Percentiles rank a stretch among this genome's conserved stretches.
These are phyloP conservation scores for Trichomalopsis sarcophagae DNA, from an alignment of 1,140 invertebrate genomes.

Conservation along the genomic window DNA sequence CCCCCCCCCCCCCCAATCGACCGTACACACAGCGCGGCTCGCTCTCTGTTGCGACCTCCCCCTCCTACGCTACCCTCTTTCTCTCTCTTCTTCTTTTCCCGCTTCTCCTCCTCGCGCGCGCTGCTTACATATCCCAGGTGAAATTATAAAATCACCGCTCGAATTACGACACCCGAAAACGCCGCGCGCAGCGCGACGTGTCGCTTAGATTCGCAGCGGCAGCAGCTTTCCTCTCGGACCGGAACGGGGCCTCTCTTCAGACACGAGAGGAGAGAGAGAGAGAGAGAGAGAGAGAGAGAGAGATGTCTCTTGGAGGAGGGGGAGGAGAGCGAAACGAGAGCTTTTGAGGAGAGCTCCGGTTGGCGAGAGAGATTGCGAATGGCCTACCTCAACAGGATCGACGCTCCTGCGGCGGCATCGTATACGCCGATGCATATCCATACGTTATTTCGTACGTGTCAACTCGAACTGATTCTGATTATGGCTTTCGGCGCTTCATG, in stretches of 20 bases:
- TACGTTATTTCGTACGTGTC: not conserved
- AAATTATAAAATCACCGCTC: constrained; percentile 37
- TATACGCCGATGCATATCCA: not conserved
- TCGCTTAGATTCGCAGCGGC: not conserved
- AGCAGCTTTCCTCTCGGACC: not conserved
- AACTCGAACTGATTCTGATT: not conserved
- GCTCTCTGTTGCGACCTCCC: not conserved
- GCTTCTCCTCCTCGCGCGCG: not conserved
- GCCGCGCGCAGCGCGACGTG: no score
- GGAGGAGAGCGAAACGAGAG: not conserved
- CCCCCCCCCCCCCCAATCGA: not conserved
- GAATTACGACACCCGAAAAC: constrained; percentile 32
- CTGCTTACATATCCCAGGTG: not conserved
- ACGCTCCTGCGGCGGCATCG: not conserved
- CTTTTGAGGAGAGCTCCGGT: not conserved
- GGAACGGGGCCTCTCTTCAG: not conserved
- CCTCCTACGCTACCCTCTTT: not conserved
- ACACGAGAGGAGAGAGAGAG: not conserved
- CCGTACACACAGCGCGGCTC: not conserved
- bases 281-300: not conserved
- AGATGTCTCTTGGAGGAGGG: no score
- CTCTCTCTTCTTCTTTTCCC: not conserved
- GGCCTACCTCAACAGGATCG: not conserved
- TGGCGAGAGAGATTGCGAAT: not conserved
- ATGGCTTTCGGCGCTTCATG: not conserved